Evolutionary conservation across 2,888 invertebrate genomes (phyloP).

Genomic region (Macaria liturata): DNA sequence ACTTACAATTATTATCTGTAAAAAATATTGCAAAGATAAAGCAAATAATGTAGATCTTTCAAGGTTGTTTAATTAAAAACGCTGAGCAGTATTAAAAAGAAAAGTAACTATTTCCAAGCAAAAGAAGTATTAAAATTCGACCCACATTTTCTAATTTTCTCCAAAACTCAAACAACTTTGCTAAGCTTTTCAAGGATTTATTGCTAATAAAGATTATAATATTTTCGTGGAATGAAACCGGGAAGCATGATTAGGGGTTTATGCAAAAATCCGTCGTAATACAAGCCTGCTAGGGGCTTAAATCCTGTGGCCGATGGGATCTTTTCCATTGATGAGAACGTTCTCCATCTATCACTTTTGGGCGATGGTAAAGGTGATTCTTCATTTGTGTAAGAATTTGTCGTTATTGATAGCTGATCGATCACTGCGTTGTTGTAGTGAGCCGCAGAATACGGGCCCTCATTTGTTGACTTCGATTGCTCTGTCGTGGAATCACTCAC

Average conservation of each 20-base stretch:
- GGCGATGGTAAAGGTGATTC: conserved; percentile 50
- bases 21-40: too few species aligned
- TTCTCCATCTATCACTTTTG: conserved; percentile 63
- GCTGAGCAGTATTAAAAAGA: conserved; percentile 10
- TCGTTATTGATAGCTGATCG: conserved; percentile 66
- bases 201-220: conserved; percentile 35
- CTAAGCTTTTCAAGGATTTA: conserved; percentile 27
- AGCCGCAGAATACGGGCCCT: conserved; percentile 52
- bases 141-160: conserved; percentile 23
- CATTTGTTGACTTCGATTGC: conserved; percentile 36
- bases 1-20: too few species aligned
- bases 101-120: conserved; percentile 9
- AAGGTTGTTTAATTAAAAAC: background rate
- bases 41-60: too few species aligned
- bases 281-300: conserved; percentile 71
- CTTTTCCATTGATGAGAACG: conserved; percentile 45
- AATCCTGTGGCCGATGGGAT: conserved; percentile 47
- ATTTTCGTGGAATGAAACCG: conserved; percentile 54
- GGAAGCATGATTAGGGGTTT: conserved; percentile 54
- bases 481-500: conserved; percentile 27
- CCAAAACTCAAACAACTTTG: conserved; percentile 26
- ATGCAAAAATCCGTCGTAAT: conserved; percentile 74
- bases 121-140: conserved; percentile 21
- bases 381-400: conserved; percentile 58
- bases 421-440: conserved; percentile 54